A percentile compares a stretch with the other conserved stretches of the same genome.
Evolutionary conservation across 1,140 invertebrate species (phyloP).

Genomic region (Potamilus streckersoni): DNA sequence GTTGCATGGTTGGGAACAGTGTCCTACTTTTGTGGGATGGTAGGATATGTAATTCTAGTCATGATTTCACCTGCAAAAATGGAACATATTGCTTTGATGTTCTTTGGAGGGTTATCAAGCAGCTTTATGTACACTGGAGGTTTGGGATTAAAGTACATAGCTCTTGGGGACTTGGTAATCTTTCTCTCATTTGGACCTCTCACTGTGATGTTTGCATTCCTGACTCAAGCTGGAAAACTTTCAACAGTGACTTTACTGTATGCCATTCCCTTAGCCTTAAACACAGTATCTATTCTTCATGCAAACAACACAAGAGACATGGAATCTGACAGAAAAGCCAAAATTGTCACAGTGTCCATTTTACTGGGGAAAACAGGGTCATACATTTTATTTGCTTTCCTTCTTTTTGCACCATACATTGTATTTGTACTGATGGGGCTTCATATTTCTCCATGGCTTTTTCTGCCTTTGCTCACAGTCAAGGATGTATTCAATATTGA

Average conservation of each 20-base stretch:
- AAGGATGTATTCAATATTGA: slow-evolving; percentile 90
- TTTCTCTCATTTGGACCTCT: slow-evolving; percentile 94
- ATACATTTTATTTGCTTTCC: slow-evolving; percentile 89
- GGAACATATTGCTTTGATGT: slow-evolving; percentile 93
- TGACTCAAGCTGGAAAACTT: slow-evolving; percentile 88
- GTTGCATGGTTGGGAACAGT: slow-evolving; percentile 88
- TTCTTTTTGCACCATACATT: slow-evolving; percentile 92
- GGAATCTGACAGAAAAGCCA: slow-evolving; percentile 84
- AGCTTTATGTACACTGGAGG: slow-evolving; percentile 83
- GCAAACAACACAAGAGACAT: slow-evolving; percentile 94
- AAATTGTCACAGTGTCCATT: slow-evolving; percentile 93
- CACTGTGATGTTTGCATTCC: slow-evolving; percentile 92
- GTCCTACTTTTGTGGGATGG: slow-evolving; percentile 87
- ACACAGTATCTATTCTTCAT: slow-evolving; percentile 94
- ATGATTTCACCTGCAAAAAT: slow-evolving; percentile 88
- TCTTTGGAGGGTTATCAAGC: slow-evolving; percentile 96
- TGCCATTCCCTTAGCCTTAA: slow-evolving; percentile 91
- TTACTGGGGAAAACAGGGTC: slow-evolving; percentile 91
- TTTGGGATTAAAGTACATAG: slow-evolving; percentile 91
- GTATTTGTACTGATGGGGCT: slow-evolving; percentile 86
- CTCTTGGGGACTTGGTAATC: slow-evolving; percentile 88
- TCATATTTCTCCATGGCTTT: slow-evolving; percentile 84
- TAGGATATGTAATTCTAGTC: slow-evolving; percentile 86
- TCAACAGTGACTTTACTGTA: slow-evolving; percentile 80
- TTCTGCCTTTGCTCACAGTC: slow-evolving; percentile 88